A percentile compares a stretch with the other conserved stretches of the same genome.
phyloP scores from a whole-genome alignment of 2,888 invertebrate genomes.

The Pseudococcus jackbeardsleyi region DNA sequence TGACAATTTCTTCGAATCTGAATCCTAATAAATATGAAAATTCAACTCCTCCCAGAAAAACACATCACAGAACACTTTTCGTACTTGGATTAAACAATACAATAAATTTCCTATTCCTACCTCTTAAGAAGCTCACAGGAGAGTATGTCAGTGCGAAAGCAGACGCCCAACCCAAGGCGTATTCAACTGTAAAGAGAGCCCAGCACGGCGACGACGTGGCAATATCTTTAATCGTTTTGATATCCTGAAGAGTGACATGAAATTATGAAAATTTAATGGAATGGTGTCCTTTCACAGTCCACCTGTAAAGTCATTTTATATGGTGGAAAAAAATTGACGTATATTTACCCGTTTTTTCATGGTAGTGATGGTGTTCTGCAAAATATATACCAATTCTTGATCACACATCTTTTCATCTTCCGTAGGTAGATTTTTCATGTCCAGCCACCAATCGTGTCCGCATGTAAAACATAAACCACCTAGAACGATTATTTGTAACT shows the following conservation, averaged over 20 bases:
- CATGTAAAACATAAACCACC: background rate
- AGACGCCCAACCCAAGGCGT: slow-evolving; percentile 9
- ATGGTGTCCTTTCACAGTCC: background rate
- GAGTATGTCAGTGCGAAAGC: background rate
- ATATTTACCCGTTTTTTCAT: background rate
- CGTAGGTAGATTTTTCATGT: background rate
- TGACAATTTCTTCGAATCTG: too few relatives aligned
- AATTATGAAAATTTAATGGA: background rate
- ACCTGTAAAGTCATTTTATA: too few relatives aligned
- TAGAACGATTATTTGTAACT: background rate
- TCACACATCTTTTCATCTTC: background rate
- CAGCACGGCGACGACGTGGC: background rate
- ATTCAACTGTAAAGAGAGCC: background rate
- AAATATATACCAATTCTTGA: background rate
- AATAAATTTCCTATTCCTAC: background rate
- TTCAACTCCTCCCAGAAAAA: too few relatives aligned
- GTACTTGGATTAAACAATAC: too few relatives aligned
- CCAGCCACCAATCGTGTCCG: too few relatives aligned
- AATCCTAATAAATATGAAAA: too few relatives aligned
- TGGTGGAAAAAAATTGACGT: too few relatives aligned
- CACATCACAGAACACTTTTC: too few relatives aligned
- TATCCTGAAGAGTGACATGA: background rate
- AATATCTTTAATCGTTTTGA: background rate
- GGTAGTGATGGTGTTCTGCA: background rate
- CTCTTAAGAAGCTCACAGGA: slow-evolving; percentile 33